Conservation (phyloP, 2,113 vertebrate species). For the Muntiacus muntjak region DNA sequence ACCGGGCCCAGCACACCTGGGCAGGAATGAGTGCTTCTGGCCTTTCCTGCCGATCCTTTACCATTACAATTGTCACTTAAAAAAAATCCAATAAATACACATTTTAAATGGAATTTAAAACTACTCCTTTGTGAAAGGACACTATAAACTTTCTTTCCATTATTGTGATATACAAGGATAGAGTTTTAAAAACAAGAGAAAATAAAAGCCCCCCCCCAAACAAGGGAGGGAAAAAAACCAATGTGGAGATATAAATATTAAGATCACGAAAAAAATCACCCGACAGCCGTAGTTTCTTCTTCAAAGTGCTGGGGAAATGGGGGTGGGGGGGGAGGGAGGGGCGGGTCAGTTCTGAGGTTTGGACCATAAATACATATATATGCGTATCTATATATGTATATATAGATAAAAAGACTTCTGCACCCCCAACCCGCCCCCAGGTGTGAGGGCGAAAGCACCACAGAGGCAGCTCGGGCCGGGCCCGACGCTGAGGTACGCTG, state of each 20-base stretch:
- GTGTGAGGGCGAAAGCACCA: slow-evolving; percentile 84
- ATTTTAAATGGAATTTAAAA: slow-evolving; percentile 85
- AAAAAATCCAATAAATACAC: slow-evolving; percentile 83
- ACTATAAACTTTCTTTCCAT: slow-evolving; percentile 76
- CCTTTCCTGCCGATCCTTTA: slow-evolving; percentile 47
- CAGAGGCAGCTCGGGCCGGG: slow-evolving; percentile 77
- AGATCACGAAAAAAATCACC: slow-evolving; percentile 79
- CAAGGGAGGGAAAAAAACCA: slow-evolving; percentile 42
- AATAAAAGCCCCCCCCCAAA: slow-evolving; percentile 62
- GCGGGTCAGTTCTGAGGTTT: slow-evolving; percentile 70
- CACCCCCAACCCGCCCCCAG: slow-evolving; percentile 77
- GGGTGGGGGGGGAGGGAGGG: slow-evolving; percentile 5
- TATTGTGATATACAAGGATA: slow-evolving; percentile 75
- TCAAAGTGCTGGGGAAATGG: slow-evolving; percentile 70
- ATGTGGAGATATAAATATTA: slow-evolving; percentile 84
- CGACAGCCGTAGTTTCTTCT: slow-evolving; percentile 76
- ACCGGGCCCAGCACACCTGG: background rate
- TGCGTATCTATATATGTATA: slow-evolving; percentile 72
- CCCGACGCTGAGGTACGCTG: slow-evolving; percentile 85
- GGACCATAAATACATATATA: slow-evolving; percentile 72
- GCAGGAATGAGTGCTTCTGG: background rate
- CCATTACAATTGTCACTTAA: slow-evolving; percentile 65
- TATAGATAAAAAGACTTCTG: slow-evolving; percentile 73
- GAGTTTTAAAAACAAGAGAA: slow-evolving; percentile 82
- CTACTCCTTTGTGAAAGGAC: slow-evolving; percentile 80